A percentile compares a stretch with the other conserved stretches of the same genome.
Evolutionary conservation across 2,888 invertebrate genomes (phyloP).

Genomic region (Amblyjoppa proteus): DNA sequence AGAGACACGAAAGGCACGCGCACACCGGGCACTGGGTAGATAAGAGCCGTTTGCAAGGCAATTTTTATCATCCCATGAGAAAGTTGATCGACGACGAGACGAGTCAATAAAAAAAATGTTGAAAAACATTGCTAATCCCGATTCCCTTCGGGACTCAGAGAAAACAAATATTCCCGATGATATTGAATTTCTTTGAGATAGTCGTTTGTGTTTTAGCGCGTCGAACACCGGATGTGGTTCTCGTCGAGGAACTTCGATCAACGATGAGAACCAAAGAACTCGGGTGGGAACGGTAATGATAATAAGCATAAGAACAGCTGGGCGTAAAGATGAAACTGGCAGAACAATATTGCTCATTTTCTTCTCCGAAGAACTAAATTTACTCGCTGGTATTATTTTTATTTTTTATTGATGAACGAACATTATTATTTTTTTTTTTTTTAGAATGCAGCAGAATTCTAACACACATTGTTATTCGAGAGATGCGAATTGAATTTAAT

Average conservation of each 20-base stretch:
- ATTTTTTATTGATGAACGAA: neutral
- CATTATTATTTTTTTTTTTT: neutral
- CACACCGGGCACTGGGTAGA: constrained; percentile 2
- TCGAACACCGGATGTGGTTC: constrained; percentile 50
- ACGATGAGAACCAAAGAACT: constrained; percentile 24
- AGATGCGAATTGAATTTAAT: neutral
- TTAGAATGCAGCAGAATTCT: neutral
- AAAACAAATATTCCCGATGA: constrained; percentile 36
- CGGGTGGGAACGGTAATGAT: neutral
- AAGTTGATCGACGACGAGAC: constrained; percentile 29
- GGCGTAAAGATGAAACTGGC: neutral
- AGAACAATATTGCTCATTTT: neutral
- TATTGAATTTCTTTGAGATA: neutral
- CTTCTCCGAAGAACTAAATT: neutral
- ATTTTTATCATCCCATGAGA: constrained; percentile 19
- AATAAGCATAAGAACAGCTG: neutral
- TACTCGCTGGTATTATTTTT: neutral
- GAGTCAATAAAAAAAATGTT: constrained; percentile 27
- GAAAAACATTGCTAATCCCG: constrained; percentile 1
- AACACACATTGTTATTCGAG: neutral
- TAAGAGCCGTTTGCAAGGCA: neutral
- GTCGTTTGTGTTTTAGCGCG: neutral
- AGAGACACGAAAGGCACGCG: neutral
- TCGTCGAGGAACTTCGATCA: constrained; percentile 42
- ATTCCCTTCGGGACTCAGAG: constrained; percentile 56